These are phyloP conservation scores for Thomomys bottae DNA, from an alignment of 2,113 vertebrate species.

Conservation along the genomic window DNA sequence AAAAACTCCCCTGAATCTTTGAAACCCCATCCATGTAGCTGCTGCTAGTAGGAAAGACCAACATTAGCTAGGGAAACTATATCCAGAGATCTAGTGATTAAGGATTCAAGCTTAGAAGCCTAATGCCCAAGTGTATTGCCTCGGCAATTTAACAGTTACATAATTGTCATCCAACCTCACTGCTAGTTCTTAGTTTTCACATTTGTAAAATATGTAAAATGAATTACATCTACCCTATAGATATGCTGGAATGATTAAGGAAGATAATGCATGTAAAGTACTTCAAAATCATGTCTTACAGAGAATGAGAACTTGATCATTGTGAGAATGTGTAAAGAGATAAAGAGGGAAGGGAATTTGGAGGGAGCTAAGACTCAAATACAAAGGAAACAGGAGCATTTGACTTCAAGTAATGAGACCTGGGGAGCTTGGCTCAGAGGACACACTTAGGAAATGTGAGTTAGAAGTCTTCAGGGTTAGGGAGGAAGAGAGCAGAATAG, in stretches of 20 bases:
- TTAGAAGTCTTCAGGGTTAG: neutral
- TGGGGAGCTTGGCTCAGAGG: neutral
- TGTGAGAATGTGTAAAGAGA: neutral
- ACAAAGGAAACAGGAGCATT: neutral
- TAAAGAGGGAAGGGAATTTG: conserved; percentile 12
- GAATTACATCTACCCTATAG: neutral
- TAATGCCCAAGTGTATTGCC: neutral
- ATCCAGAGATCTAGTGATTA: neutral
- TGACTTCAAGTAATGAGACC: neutral
- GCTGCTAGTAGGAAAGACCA: neutral
- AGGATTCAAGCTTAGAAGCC: neutral
- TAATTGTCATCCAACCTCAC: neutral
- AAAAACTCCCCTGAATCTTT: neutral
- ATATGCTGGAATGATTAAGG: neutral
- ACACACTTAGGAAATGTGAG: neutral
- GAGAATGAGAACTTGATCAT: neutral
- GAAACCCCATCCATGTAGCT: neutral
- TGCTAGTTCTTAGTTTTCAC: neutral
- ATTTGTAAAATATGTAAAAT: neutral
- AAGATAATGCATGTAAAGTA: neutral
- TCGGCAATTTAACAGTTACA: neutral
- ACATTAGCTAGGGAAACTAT: neutral
- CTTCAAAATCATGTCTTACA: conserved; percentile 14
- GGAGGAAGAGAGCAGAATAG: too few relatives aligned
- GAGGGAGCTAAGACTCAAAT: neutral